Evolutionary conservation across 2,888 invertebrate genomes (phyloP).

Genomic region (Rotaria sp.): DNA sequence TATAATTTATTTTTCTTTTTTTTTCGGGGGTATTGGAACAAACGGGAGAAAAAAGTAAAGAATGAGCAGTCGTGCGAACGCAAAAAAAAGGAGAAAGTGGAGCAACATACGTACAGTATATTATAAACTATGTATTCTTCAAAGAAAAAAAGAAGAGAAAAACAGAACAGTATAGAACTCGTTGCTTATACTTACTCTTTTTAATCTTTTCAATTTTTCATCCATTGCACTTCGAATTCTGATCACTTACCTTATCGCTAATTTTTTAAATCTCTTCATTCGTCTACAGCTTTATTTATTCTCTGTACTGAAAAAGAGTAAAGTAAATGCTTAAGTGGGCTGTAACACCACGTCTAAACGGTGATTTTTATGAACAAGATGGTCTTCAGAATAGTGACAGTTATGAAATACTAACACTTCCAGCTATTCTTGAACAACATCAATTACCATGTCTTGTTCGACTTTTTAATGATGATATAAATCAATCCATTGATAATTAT

Average conservation of each 20-base stretch:
- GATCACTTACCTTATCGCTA: no score
- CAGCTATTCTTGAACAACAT: not conserved
- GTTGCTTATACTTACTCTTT: not conserved
- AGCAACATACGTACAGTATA: not conserved
- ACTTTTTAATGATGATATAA: not conserved
- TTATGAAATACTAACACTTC: not conserved
- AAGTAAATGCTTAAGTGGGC: not conserved
- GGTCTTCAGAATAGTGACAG: not conserved
- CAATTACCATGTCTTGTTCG: not conserved
- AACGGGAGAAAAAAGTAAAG: not conserved
- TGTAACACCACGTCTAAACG: not conserved
- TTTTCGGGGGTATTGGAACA: not conserved
- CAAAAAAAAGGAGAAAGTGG: not conserved
- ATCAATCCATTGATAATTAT: not conserved
- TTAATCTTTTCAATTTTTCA: no score
- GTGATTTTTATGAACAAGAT: not conserved
- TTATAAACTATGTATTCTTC: not conserved
- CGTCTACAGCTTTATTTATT: not conserved
- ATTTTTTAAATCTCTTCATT: no score
- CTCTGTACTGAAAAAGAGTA: not conserved
- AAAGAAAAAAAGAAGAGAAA: not conserved
- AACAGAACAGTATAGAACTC: not conserved
- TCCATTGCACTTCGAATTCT: no score
- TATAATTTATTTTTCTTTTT: not conserved
- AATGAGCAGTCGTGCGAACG: not conserved